Base-by-base conservation (phyloP, 1,140 invertebrate genomes). In the Sarcophaga peregrina region DNA sequence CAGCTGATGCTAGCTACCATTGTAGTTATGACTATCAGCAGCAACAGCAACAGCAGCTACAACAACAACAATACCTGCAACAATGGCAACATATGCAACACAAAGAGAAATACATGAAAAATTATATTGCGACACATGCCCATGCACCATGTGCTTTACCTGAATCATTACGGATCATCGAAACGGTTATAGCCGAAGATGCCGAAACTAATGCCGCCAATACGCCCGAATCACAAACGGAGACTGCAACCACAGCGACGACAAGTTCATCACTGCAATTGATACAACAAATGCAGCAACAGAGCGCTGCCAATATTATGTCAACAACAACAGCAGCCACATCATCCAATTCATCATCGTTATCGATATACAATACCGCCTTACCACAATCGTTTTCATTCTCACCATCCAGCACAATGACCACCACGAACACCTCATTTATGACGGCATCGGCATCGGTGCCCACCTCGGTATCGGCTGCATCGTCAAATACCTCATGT, bases 361-460 rank as follows among this genome's bases (percentile, higher is more conserved):
- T 78, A 52, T 81, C 82, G 25, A 84, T 83, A 20, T 85, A 80
- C 47, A 82, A 62, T 17, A 84, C 85, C 83, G 84, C 84, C 83
- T 84, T 62, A 48, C 54, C 50, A 25, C 82, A 48, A 58, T 83
- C 82, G 76, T 81, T 47, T 15, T 81, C 80, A 54, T 58, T 81
- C 50, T 50, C 85, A 82, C 83, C 84, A 73, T 83, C 85, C 85
- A 81, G 84, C 73, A 86, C 84, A 84, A 86, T 85, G 83, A 85
- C 84, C 82, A 68, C 62, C 75, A 80, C 82, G 52, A 80, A 5
- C 46, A 62, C 82, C 17, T 68, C 82, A 15, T 80, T 50, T 10
- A 83, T 80, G 82, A 80, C 83, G 15, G 75, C 75, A 50, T 78
- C 75, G 15, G 75, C 75, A n/a, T 78, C 75, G 75, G 75, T 78